Base-by-base conservation (phyloP, 2,888 invertebrate species). In the Dromius quadrimaculatus region DNA sequence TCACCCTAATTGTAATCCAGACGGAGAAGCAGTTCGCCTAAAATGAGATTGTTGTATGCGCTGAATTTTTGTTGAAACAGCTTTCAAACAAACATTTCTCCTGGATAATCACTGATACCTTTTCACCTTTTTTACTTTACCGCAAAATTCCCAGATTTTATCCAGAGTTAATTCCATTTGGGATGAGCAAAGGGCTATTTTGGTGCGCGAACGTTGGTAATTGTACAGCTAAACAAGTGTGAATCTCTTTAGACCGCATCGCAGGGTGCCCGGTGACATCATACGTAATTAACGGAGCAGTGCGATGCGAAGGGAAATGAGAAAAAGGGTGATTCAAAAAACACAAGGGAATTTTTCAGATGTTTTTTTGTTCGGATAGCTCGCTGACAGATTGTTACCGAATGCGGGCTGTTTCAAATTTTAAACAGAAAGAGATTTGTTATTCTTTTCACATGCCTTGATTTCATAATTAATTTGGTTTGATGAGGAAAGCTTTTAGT, bases 141-240 rank as follows among this genome's bases (percentile, higher is more conserved):
- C n/a, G n/a, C n/a, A n/a, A n/a, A n/a, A n/a, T n/a, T n/a, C n/a
- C 36, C 3, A 1, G 36, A 11, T 36, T 36, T 36, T 15, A 15
- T 41, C 41, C 41, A 15, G 41, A 41, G 41, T 54, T 54, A 54
- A 54, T 32, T 47, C 50, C 28, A 13, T 54, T 28, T 23, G 50
- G 23, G 50, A 2, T n/a, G n/a, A n/a, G n/a, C 6, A 8, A 15
- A 5, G 23, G 11, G 11, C 6, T 23, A 13, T 47, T 23, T 6
- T 8, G 45, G 6, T n/a, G 41, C 28, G 23, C 13, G 23, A 28
- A 15, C 50, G 50, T 54, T 28, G 23, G 50, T 54, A 54, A 54
- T 54, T 54, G 50, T 54, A 23, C 50, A 28, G 50, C 50, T 54
- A 54, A 54, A 54, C 50, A 54, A 54, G 50, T 54, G 50, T 28